phyloP scores from a whole-genome alignment of 2,113 vertebrate species.

The Thunnus thynnus region DNA sequence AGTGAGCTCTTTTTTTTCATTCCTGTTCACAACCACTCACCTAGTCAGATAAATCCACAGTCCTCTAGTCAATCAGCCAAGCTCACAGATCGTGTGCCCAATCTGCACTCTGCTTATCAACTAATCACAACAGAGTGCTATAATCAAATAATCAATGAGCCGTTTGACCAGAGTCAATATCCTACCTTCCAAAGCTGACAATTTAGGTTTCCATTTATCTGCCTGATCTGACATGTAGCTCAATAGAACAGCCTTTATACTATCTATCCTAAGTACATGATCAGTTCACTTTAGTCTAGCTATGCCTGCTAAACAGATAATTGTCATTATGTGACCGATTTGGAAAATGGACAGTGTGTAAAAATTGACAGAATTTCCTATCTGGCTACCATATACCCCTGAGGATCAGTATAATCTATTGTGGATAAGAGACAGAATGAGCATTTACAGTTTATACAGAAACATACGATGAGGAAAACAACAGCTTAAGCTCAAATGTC shows the following conservation, averaged over 20 bases:
- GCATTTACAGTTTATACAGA: conserved; percentile 10
- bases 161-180: conserved; percentile 70
- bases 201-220: conserved; percentile 69
- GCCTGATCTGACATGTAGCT: conserved; percentile 53
- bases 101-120: conserved; percentile 69
- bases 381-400: not conserved
- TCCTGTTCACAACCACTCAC: conserved; percentile 6
- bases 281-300: conserved; percentile 54
- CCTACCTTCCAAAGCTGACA: conserved; percentile 59
- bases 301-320: conserved; percentile 43
- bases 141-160: conserved; percentile 79
- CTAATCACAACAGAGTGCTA: conserved; percentile 66
- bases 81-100: conserved; percentile 53
- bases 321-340: conserved; percentile 55
- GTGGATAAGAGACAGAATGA: conserved; percentile 9
- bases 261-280: conserved; percentile 56
- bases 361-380: conserved; percentile 21
- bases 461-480: conserved; percentile 12
- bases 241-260: conserved; percentile 71
- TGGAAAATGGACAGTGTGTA: conserved; percentile 30
- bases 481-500: not conserved
- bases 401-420: not conserved
- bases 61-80: conserved; percentile 55
- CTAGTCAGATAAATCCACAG: conserved; percentile 55
- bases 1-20: not conserved